Conservation (phyloP, 2,113 vertebrate genomes). For the Limanda limanda region DNA sequence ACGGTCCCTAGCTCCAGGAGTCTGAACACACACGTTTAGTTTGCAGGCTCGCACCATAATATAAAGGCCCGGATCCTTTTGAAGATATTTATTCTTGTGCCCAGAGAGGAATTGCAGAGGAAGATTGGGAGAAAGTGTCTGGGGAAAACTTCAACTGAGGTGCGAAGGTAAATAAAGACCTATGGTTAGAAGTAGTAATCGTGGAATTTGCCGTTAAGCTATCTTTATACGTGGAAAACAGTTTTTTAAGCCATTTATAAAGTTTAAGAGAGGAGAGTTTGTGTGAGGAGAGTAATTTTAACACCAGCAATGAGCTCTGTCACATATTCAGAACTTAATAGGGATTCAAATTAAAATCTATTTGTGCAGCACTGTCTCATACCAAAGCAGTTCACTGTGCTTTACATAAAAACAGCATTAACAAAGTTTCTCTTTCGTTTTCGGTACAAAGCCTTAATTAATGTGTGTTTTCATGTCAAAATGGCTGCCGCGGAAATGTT, state of each 20-base stretch:
- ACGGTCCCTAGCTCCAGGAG: slow-evolving; percentile 50
- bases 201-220: neutral
- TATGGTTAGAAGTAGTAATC: neutral
- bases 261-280: slow-evolving; percentile 5
- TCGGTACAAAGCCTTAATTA: neutral
- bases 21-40: slow-evolving; percentile 59
- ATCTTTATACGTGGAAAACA: neutral
- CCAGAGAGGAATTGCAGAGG: slow-evolving; percentile 26
- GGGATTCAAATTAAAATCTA: neutral
- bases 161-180: slow-evolving; percentile 58
- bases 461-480: neutral
- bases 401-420: neutral
- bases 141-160: slow-evolving; percentile 45
- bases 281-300: no score
- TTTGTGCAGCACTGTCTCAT: neutral
- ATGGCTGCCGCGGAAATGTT: neutral
- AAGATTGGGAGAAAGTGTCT: slow-evolving; percentile 18
- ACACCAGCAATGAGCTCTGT: neutral
- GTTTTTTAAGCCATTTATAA: neutral
- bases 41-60: slow-evolving; percentile 42
- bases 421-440: neutral
- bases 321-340: slow-evolving; percentile 9
- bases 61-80: slow-evolving; percentile 48
- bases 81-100: slow-evolving; percentile 60
- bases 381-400: neutral